phyloP scores from a whole-genome alignment of 2,888 invertebrate genomes.

The Mylabris sibirica region DNA sequence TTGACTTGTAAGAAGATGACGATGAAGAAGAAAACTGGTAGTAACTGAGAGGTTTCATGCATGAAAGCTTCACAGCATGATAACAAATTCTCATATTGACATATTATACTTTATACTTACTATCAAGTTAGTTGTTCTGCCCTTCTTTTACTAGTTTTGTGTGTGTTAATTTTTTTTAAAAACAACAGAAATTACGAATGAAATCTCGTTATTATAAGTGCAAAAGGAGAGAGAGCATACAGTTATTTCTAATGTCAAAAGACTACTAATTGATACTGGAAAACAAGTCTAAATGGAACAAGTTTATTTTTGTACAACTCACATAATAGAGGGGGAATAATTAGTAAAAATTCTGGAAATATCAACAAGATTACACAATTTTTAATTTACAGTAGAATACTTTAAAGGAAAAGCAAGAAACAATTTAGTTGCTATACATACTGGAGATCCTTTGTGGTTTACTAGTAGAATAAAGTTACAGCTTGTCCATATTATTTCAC shows the following conservation, averaged over 20 bases:
- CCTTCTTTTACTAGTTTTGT: not conserved
- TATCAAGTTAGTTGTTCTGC: not conserved
- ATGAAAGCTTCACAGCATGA: conserved; percentile 9
- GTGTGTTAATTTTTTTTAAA: not conserved
- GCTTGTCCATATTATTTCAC: no score
- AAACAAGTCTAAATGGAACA: not conserved
- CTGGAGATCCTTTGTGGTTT: no score
- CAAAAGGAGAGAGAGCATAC: not conserved
- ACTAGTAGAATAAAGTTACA: no score
- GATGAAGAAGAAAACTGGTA: not conserved
- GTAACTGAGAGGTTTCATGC: conserved; percentile 10
- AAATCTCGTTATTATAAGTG: not conserved
- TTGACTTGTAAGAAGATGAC: not conserved
- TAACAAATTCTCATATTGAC: not conserved
- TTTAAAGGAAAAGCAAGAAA: no score
- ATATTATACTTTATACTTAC: not conserved
- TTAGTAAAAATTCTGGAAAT: no score
- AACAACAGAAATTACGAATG: no score
- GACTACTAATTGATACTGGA: not conserved
- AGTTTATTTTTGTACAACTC: no score
- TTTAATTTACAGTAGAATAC: no score
- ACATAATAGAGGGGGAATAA: no score
- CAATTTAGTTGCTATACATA: no score
- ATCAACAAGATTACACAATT: no score
- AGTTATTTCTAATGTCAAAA: not conserved